phyloP scores from a whole-genome alignment of 2,888 invertebrate species.

The Drosophila leonis region DNA sequence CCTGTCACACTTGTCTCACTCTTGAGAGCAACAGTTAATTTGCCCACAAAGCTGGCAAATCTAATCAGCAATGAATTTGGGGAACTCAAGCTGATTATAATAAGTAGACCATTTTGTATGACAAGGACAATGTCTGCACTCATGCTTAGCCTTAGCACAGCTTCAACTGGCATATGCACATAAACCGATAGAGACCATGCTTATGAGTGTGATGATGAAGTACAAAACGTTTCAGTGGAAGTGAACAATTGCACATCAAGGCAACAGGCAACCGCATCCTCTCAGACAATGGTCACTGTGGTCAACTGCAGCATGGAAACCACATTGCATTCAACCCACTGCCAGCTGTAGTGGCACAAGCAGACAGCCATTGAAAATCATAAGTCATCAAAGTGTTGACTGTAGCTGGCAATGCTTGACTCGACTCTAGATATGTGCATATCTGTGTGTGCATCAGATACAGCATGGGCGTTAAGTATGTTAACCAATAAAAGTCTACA shows the following conservation, averaged over 20 bases:
- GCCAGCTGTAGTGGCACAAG: conserved; percentile 7
- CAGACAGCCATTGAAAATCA: conserved; percentile 38
- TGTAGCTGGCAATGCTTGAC: conserved; percentile 41
- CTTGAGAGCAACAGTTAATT: conserved; percentile 25
- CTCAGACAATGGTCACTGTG: conserved; percentile 21
- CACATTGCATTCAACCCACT: conserved; percentile 24
- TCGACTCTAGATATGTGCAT: conserved; percentile 11
- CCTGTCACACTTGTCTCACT: background rate
- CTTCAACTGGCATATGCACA: conserved; percentile 40
- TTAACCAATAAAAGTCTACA: background rate
- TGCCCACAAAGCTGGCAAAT: conserved; percentile 13
- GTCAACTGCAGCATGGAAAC: conserved; percentile 37
- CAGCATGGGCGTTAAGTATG: conserved; percentile 4
- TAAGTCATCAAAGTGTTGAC: conserved; percentile 51
- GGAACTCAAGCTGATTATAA: conserved; percentile 28
- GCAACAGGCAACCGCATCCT: conserved; percentile 14
- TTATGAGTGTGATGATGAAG: conserved; percentile 10
- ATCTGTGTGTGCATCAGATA: background rate
- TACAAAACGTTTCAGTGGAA: conserved; percentile 25
- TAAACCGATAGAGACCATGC: conserved; percentile 17
- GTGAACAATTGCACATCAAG: conserved; percentile 32
- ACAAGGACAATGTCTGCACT: conserved; percentile 25
- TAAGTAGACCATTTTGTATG: conserved; percentile 21
- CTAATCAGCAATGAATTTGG: conserved; percentile 19
- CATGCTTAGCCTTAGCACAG: background rate